phyloP scores from a whole-genome alignment of 2,888 invertebrate genomes.

The Aethes cnicana region DNA sequence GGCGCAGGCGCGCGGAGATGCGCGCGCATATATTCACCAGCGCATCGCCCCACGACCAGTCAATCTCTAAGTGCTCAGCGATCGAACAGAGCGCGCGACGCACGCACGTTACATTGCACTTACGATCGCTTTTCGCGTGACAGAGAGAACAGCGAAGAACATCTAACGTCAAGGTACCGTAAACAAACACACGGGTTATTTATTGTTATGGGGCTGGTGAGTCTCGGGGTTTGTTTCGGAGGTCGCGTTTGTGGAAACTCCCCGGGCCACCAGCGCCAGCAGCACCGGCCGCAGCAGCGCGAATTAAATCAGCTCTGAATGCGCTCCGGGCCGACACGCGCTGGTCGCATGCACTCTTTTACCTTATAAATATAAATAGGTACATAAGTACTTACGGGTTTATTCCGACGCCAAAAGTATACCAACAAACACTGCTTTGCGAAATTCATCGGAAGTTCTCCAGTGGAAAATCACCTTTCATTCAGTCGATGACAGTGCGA shows the following conservation, averaged over 20 bases:
- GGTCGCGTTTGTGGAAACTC: constrained; percentile 49
- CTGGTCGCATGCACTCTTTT: constrained; percentile 1
- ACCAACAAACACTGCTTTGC: constrained; percentile 20
- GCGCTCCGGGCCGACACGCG: constrained; percentile 4
- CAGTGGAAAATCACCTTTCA: not conserved
- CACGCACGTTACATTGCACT: constrained; percentile 42
- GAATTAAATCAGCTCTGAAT: constrained; percentile 46
- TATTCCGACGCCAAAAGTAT: not conserved
- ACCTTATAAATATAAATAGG: not conserved
- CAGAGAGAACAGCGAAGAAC: constrained; percentile 39
- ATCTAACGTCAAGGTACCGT: constrained; percentile 50
- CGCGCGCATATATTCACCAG: constrained; percentile 75
- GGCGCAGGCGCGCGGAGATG: constrained; percentile 68
- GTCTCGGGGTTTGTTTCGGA: constrained; percentile 36
- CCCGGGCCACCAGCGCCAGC: constrained; percentile 49
- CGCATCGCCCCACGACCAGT: constrained; percentile 64
- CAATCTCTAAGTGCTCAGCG: constrained; percentile 61
- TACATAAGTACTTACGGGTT: too few relatives aligned
- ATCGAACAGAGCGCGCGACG: constrained; percentile 46
- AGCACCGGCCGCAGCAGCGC: constrained; percentile 36
- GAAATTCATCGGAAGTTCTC: constrained; percentile 8
- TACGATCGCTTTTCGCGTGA: constrained; percentile 45
- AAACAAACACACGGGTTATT: constrained; percentile 33
- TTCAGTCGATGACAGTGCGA: not conserved
- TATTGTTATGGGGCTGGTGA: constrained; percentile 36